Conservation (phyloP, 2,797 vertebrate species). For the Anguilla marmorata region DNA sequence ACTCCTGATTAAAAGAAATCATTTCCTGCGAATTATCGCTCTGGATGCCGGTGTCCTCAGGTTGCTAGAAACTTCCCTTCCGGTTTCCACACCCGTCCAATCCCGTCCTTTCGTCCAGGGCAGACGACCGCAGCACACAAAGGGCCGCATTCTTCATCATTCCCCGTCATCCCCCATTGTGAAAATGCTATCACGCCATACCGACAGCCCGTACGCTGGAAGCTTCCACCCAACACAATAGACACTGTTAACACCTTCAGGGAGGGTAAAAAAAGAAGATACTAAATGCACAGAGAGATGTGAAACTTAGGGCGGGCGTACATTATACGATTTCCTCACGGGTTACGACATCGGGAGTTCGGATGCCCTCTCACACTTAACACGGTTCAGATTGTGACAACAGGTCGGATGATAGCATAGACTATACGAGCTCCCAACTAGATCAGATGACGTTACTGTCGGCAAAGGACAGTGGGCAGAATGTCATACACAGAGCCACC, state of each 20-base stretch:
- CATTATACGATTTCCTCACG: no score
- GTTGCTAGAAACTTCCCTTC: neutral
- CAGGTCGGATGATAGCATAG: no score
- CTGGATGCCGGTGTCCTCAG: neutral
- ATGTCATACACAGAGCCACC: no score
- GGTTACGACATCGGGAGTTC: no score
- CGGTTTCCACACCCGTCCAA: neutral
- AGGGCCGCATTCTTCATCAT: neutral
- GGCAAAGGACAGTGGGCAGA: no score
- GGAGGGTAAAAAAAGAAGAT: neutral
- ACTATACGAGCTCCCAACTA: no score
- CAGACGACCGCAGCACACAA: neutral
- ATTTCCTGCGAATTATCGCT: slow-evolving; percentile 2
- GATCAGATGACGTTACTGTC: no score
- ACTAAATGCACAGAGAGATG: neutral
- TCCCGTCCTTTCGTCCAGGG: neutral
- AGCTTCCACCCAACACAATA: neutral
- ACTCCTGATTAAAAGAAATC: neutral
- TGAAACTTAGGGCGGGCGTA: neutral
- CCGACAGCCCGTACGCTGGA: neutral
- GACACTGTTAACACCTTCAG: neutral
- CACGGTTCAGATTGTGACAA: no score
- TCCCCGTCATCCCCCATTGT: neutral
- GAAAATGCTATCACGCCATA: neutral
- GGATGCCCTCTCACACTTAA: no score